Conservation (phyloP, 2,113 vertebrate genomes). For the Aspidoscelis tigris region DNA sequence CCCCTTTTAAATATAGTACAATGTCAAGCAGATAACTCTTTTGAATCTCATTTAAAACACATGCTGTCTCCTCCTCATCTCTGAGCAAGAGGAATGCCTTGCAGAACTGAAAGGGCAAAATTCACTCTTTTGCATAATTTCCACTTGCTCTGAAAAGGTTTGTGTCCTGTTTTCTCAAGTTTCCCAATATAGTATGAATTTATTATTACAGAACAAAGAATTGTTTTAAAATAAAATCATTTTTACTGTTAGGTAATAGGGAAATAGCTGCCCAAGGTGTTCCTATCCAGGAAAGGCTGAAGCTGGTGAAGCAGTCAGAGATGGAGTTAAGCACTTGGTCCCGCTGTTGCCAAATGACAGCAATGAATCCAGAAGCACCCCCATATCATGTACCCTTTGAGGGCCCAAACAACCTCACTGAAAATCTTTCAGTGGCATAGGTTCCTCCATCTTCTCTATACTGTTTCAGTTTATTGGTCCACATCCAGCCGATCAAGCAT, state of each 20-base stretch:
- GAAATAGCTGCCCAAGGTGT: not conserved
- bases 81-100: not conserved
- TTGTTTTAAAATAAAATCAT: not conserved
- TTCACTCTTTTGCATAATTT: not conserved
- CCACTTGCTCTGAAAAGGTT: not conserved
- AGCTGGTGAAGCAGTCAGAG: too few species aligned
- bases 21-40: not conserved
- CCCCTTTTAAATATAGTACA: conserved; percentile 14
- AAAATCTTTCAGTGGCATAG: too few species aligned
- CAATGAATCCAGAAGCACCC: too few species aligned
- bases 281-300: too few species aligned
- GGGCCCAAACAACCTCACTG: too few species aligned
- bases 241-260: not conserved
- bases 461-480: too few species aligned
- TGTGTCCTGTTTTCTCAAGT: not conserved
- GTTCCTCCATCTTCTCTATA: too few species aligned
- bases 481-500: too few species aligned
- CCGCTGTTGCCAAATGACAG: not conserved
- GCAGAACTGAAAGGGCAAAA: not conserved
- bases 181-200: not conserved
- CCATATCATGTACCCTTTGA: too few species aligned
- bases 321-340: too few species aligned
- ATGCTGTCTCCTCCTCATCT: not conserved
- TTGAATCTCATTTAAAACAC: not conserved
- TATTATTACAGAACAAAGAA: not conserved